Evolutionary conservation across 2,888 invertebrate genomes (phyloP).

Genomic region (Pinctada fucata): DNA sequence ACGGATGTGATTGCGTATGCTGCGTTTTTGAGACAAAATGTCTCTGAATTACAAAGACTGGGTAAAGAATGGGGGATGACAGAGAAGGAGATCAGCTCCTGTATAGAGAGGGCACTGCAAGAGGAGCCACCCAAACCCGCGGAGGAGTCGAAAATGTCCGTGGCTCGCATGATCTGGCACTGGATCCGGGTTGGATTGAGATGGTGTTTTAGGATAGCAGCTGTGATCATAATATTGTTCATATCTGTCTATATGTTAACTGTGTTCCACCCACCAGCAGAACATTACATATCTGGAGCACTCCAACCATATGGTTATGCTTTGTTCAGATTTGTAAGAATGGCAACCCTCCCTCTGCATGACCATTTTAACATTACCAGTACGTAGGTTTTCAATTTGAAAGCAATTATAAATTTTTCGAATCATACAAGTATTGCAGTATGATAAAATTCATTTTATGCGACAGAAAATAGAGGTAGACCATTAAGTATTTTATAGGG

Average conservation of each 20-base stretch:
- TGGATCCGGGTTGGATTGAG: conserved; percentile 45
- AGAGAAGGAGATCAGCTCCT: conserved; percentile 53
- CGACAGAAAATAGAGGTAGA: too few species aligned
- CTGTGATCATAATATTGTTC: conserved; percentile 28
- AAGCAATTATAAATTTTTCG: background rate
- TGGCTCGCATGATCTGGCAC: conserved; percentile 47
- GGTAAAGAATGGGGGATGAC: conserved; percentile 57
- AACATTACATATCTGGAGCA: conserved; percentile 34
- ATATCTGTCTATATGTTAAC: conserved; percentile 1
- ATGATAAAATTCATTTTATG: too few species aligned
- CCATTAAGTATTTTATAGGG: too few species aligned
- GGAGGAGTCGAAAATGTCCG: background rate
- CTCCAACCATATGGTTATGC: conserved; percentile 50
- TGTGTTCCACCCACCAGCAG: conserved; percentile 42
- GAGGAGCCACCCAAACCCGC: conserved; percentile 32
- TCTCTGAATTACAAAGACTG: conserved; percentile 49
- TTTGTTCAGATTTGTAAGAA: conserved; percentile 48
- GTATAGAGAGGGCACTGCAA: conserved; percentile 52
- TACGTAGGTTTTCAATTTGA: conserved; percentile 29
- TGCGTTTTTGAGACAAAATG: conserved; percentile 52
- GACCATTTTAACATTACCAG: conserved; percentile 49
- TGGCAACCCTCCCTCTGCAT: conserved; percentile 53
- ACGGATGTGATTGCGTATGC: conserved; percentile 48
- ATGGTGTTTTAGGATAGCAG: conserved; percentile 28
- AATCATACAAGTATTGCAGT: too few species aligned